Evolutionary conservation across 2,797 vertebrate genomes (phyloP).

Genomic region (Aldrovandia affinis): DNA sequence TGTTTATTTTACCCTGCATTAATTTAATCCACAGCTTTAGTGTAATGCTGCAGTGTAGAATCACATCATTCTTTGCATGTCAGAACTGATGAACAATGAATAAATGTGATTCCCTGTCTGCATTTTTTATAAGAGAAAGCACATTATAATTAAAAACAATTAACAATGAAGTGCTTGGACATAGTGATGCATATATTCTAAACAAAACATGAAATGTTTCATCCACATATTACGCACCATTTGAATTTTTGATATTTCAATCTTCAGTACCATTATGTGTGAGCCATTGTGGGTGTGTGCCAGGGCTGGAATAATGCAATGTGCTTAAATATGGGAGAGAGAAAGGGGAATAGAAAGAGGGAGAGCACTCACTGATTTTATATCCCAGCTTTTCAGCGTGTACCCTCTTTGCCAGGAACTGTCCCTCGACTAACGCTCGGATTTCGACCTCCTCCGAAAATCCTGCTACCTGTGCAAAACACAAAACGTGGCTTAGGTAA

Average conservation of each 20-base stretch:
- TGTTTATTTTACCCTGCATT: neutral
- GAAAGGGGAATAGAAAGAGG: neutral
- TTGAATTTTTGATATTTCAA: neutral
- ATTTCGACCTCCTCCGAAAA: constrained; percentile 82
- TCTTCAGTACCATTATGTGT: neutral
- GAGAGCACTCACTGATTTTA: constrained; percentile 80
- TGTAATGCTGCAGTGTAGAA: neutral
- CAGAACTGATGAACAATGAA: neutral
- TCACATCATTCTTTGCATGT: neutral
- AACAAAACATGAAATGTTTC: neutral
- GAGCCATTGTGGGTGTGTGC: neutral
- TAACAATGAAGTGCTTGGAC: neutral
- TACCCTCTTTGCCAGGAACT: constrained; percentile 90
- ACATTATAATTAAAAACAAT: neutral
- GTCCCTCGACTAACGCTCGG: constrained; percentile 89
- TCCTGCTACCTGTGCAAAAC: constrained; percentile 70
- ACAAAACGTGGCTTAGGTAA: constrained; percentile 42
- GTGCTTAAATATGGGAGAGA: neutral
- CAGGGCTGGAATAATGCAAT: neutral
- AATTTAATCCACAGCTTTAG: neutral
- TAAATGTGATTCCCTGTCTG: neutral
- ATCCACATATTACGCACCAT: neutral
- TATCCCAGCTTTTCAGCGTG: constrained; percentile 91
- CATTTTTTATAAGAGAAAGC: neutral
- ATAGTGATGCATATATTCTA: neutral